Percentiles rank a stretch among this genome's conserved stretches.
phyloP scores from a whole-genome alignment of 2,888 invertebrate species.

The Agrotis segetum region DNA sequence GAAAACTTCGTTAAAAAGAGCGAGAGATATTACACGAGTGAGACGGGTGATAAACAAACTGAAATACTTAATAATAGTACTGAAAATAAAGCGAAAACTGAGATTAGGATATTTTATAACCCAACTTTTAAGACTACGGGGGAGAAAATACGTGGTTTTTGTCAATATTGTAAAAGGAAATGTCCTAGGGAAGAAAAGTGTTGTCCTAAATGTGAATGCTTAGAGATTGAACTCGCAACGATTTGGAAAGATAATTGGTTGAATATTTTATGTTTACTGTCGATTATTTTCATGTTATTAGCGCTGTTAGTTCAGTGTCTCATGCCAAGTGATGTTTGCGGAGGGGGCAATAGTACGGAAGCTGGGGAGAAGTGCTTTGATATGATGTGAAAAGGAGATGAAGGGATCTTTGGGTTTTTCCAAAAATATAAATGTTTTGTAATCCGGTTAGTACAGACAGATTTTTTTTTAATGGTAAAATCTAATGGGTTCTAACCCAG shows the following conservation, averaged over 20 bases:
- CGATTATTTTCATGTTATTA: conserved; percentile 79
- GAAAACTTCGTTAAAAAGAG: conserved; percentile 87
- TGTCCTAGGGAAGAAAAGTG: conserved; percentile 84
- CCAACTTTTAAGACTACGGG: conserved; percentile 83
- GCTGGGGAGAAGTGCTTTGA: conserved; percentile 76
- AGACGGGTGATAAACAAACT: conserved; percentile 78
- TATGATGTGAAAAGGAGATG: conserved; percentile 59
- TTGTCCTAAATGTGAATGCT: conserved; percentile 81
- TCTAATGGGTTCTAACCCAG: no score
- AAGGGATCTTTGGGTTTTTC: not conserved
- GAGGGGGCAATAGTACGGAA: conserved; percentile 64
- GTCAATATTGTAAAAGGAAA: conserved; percentile 79
- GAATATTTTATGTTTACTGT: conserved; percentile 82
- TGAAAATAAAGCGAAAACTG: conserved; percentile 78
- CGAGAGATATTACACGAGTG: conserved; percentile 85
- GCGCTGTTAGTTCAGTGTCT: conserved; percentile 82
- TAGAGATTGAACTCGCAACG: conserved; percentile 79
- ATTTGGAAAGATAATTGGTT: conserved; percentile 87
- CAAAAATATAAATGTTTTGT: conserved; percentile 27
- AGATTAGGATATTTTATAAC: conserved; percentile 87
- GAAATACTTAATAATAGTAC: conserved; percentile 76
- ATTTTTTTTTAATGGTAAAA: no score
- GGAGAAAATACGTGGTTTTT: conserved; percentile 75
- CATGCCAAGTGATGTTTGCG: conserved; percentile 75
- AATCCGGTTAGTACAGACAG: not conserved